Evolutionary conservation across 2,888 invertebrate genomes (phyloP).

Genomic region (Ecliptopera silaceata): DNA sequence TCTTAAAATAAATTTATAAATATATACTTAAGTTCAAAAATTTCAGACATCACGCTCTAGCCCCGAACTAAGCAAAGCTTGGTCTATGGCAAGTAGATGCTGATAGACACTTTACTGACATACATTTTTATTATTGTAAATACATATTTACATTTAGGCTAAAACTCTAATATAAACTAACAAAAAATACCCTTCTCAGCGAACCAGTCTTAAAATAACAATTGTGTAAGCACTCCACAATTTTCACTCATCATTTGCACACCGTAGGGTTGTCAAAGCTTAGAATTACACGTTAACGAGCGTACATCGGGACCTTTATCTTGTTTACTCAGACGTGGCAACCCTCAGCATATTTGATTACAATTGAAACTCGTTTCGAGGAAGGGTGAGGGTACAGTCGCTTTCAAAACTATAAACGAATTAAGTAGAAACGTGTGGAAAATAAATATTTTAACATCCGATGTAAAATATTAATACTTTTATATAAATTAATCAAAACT

Average conservation of each 20-base stretch:
- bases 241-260: slow-evolving; percentile 38
- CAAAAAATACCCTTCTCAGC: neutral
- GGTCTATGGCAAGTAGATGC: too few species aligned
- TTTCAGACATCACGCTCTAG: too few species aligned
- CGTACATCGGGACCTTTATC: slow-evolving; percentile 64
- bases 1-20: too few species aligned
- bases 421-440: too few species aligned
- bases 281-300: slow-evolving; percentile 46
- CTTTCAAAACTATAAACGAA: neutral
- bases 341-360: slow-evolving; percentile 70
- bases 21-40: too few species aligned
- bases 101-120: too few species aligned
- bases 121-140: too few species aligned
- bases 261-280: slow-evolving; percentile 59
- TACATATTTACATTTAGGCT: too few species aligned
- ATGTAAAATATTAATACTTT: too few species aligned
- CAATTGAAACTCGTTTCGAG: slow-evolving; percentile 64
- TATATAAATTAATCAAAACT: too few species aligned
- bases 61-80: too few species aligned
- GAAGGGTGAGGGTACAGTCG: slow-evolving; percentile 14
- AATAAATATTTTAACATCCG: too few species aligned
- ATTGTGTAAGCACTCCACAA: slow-evolving; percentile 21
- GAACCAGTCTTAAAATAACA: neutral
- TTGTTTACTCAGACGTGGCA: slow-evolving; percentile 70
- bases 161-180: neutral